These are phyloP conservation scores for Zaprionus vittiger DNA, from an alignment of 1,140 invertebrate genomes.

Conservation along the genomic window DNA sequence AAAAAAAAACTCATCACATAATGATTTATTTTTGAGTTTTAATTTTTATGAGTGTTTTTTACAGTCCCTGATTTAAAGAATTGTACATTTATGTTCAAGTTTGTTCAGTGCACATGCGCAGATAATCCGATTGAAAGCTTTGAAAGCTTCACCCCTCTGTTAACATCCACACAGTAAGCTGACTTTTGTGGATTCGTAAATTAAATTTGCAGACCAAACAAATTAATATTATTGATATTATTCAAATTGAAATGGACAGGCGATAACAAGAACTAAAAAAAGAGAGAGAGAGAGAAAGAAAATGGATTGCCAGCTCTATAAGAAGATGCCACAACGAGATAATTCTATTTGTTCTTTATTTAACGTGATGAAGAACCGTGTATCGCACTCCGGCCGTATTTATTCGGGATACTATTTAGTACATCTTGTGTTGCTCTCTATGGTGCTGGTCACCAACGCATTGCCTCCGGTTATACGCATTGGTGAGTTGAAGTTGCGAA, in stretches of 20 bases:
- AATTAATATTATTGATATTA: neutral
- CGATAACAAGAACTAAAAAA: neutral
- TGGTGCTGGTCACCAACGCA: constrained; percentile 38
- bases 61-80: neutral
- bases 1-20: too few species aligned
- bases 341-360: neutral
- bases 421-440: constrained; percentile 39
- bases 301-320: neutral
- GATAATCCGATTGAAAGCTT: neutral
- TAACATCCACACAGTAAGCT: neutral
- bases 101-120: neutral
- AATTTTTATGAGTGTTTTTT: too few species aligned
- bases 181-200: neutral
- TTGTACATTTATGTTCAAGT: neutral
- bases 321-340: neutral
- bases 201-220: neutral
- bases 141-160: neutral
- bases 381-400: neutral
- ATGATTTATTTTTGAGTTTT: too few species aligned
- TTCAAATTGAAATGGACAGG: neutral
- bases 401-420: constrained; percentile 8
- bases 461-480: constrained; percentile 64
- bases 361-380: neutral
- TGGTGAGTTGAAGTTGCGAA: constrained; percentile 36
- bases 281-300: neutral